Conservation (phyloP, 2,113 vertebrate species). For the Silurus asotus region DNA sequence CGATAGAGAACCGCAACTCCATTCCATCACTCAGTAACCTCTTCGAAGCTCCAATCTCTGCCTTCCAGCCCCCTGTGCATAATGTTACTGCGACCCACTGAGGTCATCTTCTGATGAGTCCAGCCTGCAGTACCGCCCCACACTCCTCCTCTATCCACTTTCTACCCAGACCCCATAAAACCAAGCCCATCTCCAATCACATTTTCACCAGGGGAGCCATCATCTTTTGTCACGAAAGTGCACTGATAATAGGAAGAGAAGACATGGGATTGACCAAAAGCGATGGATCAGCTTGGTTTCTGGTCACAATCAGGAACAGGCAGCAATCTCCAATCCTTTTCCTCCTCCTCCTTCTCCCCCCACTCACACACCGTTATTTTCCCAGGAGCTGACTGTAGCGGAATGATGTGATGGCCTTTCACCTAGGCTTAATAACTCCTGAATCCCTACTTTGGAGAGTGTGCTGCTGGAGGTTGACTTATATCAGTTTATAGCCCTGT, state of each 20-base stretch:
- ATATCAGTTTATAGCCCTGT: slow-evolving; percentile 44
- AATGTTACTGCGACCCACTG: slow-evolving; percentile 14
- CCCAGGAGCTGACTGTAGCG: slow-evolving; percentile 33
- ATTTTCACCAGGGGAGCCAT: slow-evolving; percentile 17
- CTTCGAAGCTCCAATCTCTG: slow-evolving; percentile 12
- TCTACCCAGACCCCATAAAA: slow-evolving; percentile 16
- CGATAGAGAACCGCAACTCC: background rate
- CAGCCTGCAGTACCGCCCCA: background rate
- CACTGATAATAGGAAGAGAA: background rate
- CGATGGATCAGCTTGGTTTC: slow-evolving; percentile 25
- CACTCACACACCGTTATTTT: slow-evolving; percentile 13
- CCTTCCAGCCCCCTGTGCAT: background rate
- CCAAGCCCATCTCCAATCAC: slow-evolving; percentile 15
- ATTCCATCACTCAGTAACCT: slow-evolving; percentile 13
- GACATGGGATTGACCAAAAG: slow-evolving; percentile 10
- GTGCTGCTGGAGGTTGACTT: slow-evolving; percentile 13
- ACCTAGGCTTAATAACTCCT: slow-evolving; percentile 49
- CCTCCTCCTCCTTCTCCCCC: background rate
- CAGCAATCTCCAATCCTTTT: background rate
- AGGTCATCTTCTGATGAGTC: slow-evolving; percentile 25
- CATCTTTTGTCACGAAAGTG: slow-evolving; percentile 15
- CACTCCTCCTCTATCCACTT: background rate
- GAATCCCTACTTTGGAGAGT: slow-evolving; percentile 15
- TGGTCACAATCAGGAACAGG: slow-evolving; percentile 16
- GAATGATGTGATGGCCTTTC: slow-evolving; percentile 47